A percentile compares a stretch with the other conserved stretches of the same genome.
phyloP scores from a whole-genome alignment of 2,113 vertebrate species.

The Nannospalax galili region DNA sequence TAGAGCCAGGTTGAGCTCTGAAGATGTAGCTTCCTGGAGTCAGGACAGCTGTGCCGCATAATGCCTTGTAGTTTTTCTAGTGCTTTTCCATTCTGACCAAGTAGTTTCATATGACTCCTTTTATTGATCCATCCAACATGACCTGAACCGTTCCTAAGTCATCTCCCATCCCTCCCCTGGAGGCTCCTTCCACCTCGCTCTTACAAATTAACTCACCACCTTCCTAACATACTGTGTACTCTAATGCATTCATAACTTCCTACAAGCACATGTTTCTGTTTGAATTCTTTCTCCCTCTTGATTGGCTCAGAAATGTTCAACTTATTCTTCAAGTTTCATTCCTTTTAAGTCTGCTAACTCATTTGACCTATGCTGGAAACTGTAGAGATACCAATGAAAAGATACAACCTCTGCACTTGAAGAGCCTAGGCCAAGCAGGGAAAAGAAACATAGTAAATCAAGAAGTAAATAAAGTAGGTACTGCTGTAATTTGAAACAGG shows the following conservation, averaged over 20 bases:
- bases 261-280: not conserved
- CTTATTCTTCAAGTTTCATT: not conserved
- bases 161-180: not conserved
- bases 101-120: not conserved
- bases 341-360: conserved; percentile 6
- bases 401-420: not conserved
- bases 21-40: too few relatives aligned
- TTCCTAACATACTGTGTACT: not conserved
- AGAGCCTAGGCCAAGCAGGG: not conserved
- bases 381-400: not conserved
- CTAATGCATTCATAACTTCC: not conserved
- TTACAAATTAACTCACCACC: not conserved
- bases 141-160: not conserved
- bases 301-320: not conserved
- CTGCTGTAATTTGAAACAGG: not conserved
- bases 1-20: not conserved
- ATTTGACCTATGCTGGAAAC: not conserved
- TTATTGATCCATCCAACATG: not conserved
- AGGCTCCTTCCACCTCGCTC: not conserved
- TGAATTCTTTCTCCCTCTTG: not conserved
- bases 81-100: not conserved
- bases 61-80: not conserved
- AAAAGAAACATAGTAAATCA: not conserved
- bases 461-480: not conserved
- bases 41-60: not conserved